Base-by-base conservation (phyloP, 1,140 invertebrate genomes). In the Cyphomyrmex costatus region DNA sequence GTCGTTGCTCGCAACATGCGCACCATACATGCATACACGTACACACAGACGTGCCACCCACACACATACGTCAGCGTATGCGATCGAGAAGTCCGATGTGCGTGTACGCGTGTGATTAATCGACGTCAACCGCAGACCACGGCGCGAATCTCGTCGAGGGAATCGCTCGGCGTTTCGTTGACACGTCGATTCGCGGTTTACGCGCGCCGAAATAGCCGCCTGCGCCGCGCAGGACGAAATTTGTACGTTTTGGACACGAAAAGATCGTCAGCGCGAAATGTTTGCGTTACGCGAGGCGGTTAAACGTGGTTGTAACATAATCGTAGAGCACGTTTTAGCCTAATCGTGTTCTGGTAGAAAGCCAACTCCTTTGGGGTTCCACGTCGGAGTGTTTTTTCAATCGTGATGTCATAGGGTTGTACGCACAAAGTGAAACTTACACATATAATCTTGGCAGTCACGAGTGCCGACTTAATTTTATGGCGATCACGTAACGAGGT, bases 71-170 rank as follows among this genome's bases (percentile, higher is more conserved):
- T 42, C 36, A 42, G 36, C 71, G 21, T 46, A 60, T n/a, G n/a
- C 10, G 42, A 33, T 53, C 49, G 27, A 60, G 46, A 42, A 33
- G n/a, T 10, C 51, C 83, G 21, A 66, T 16, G 58, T 24, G 33
- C 46, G 49, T 51, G 53, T 60, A 58, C 66, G 53, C 21, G 61
- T 56, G 77, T 80, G 78, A 86, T 83, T 83, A 83, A 95, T 95
- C 93, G 93, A 95, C 94, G 94, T 95, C 94, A 94, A 94, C 92
- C 93, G 88, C 94, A 95, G 93, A 88, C 93, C 91, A 89, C 89
- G 92, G 65, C 83, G 92, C 70, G 89, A 88, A 90, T 89, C 87
- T 89, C 86, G 88, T 82, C 89, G 86, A 88, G 89, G 77, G 92
- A 90, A 92, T 92, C 89, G 87, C 83, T 24, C 80, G 73, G 68